A percentile compares a stretch with the other conserved stretches of the same genome.
Conservation (phyloP, 1,140 invertebrate genomes). For the Sitophilus oryzae region DNA sequence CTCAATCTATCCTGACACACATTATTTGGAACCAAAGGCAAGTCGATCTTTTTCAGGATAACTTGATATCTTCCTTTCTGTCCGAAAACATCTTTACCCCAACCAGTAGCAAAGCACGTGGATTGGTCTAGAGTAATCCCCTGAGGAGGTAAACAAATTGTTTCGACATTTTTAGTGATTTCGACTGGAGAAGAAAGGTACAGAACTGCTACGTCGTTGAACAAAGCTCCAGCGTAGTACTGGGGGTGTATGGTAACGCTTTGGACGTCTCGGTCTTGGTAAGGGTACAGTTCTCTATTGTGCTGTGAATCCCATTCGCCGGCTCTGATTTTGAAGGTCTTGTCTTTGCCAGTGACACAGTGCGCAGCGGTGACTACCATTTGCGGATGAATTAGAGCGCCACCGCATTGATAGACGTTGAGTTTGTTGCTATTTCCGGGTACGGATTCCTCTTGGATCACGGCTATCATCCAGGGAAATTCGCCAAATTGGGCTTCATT, state of each 20-base stretch:
- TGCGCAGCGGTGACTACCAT: constrained; percentile 70
- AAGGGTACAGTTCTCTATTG: constrained; percentile 60
- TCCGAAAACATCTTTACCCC: constrained; percentile 58
- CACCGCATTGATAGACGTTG: constrained; percentile 69
- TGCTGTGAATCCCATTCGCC: constrained; percentile 80
- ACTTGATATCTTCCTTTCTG: constrained; percentile 56
- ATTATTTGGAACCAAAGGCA: constrained; percentile 54
- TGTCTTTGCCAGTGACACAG: constrained; percentile 45
- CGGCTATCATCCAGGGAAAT: constrained; percentile 80
- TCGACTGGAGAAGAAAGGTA: constrained; percentile 52
- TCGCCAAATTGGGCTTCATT: constrained; percentile 64
- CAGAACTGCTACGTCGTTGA: constrained; percentile 64
- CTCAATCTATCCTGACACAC: constrained; percentile 53
- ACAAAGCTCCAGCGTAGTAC: constrained; percentile 51
- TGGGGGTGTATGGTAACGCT: constrained; percentile 45
- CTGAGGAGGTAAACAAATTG: constrained; percentile 61
- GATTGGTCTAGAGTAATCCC: constrained; percentile 38
- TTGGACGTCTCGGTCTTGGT: constrained; percentile 63
- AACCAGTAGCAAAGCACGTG: constrained; percentile 54
- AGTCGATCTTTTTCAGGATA: constrained; percentile 64
- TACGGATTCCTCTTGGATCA: constrained; percentile 57
- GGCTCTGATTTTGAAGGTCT: constrained; percentile 54
- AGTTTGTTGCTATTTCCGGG: constrained; percentile 48
- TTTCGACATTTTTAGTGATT: constrained; percentile 60
- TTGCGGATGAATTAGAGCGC: constrained; percentile 63